Percentiles rank a stretch among this genome's conserved stretches.
These are phyloP conservation scores for Mactra quadrangularis DNA, from an alignment of 1,140 invertebrate species.

Conservation along the genomic window DNA sequence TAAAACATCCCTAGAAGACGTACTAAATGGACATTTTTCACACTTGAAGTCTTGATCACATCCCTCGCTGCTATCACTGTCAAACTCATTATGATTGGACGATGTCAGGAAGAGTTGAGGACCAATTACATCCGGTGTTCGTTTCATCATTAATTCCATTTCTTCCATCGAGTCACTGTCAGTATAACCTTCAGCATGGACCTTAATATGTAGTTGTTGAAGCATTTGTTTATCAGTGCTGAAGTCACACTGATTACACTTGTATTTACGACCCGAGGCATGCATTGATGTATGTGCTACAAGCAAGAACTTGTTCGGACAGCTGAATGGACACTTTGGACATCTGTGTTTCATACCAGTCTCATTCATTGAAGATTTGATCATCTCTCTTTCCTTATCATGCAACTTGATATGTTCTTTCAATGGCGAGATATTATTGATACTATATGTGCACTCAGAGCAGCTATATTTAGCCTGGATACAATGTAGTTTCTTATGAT, in stretches of 20 bases:
- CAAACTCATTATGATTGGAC: conserved; percentile 52
- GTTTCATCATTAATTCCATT: conserved; percentile 48
- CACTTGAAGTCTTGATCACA: conserved; percentile 70
- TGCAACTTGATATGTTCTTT: conserved; percentile 77
- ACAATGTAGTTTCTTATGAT: conserved; percentile 78
- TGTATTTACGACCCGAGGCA: conserved; percentile 64
- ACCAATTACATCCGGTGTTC: conserved; percentile 61
- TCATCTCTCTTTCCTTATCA: conserved; percentile 57
- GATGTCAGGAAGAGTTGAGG: conserved; percentile 69
- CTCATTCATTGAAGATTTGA: conserved; percentile 5
- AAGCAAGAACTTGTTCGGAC: conserved; percentile 59
- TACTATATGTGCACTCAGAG: conserved; percentile 77
- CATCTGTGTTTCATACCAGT: conserved; percentile 35
- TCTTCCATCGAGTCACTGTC: conserved; percentile 44
- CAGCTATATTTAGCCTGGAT: conserved; percentile 75
- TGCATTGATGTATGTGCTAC: conserved; percentile 70
- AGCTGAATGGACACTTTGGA: conserved; percentile 68
- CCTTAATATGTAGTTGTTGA: conserved; percentile 61
- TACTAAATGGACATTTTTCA: conserved; percentile 77
- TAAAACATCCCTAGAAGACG: conserved; percentile 68
- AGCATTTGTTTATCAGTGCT: conserved; percentile 60
- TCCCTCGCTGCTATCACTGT: conserved; percentile 66
- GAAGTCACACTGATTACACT: conserved; percentile 71
- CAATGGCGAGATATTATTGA: conserved; percentile 71
- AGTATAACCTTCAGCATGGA: conserved; percentile 61